Evolutionary conservation across 2,113 vertebrate genomes (phyloP), one percentile per base, ranked within the genome.

Genomic region (Paratilapia polleni): DNA sequence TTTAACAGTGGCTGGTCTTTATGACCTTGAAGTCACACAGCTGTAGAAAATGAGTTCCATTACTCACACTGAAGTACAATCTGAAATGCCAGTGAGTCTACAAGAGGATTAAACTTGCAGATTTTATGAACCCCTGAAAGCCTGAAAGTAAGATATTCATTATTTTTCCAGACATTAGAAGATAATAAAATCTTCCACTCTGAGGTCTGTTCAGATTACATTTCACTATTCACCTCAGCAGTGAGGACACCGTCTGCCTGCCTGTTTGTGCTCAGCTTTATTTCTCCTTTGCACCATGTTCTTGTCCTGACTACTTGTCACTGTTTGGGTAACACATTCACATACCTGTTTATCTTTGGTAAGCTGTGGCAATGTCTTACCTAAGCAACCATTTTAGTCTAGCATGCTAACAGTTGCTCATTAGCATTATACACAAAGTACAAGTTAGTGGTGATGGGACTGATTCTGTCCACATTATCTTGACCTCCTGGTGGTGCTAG

Each of bases 101-200:
- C 64, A n/a, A 12, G 57, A 13, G 52, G 52, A 75, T 78, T 57
- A 81, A 74, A 81, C 20, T 31, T 77, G 49, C 52, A 26, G 54
- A 63, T 76, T 76, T 85, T 70, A 87, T 58, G 76, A 77, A 54
- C 31, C 73, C 75, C 66, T 59, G 20, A 41, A 38, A 73, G 59
- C 20, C 68, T 11, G 4, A 78, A n/a, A 80, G 47, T 31, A 11
- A 2, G 49, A 63, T 49, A 12, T 43, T 77, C 61, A 79, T 58
- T 73, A 73, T 73, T 73, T 73, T 75, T 79, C 74, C 58, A 74
- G 38, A 76, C 41, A 70, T 41, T 70, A 31, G 70, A 19, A 20
- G 70, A 74, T 43, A 77, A 78, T 86, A 79, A 85, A 54, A 76
- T 24, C 31, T 78, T 20, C 64, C 26, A 15, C 41, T 80, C 57